These are phyloP conservation scores for Chaetogeoica ovagalla DNA, from an alignment of 2,888 invertebrate species.

Conservation along the genomic window DNA sequence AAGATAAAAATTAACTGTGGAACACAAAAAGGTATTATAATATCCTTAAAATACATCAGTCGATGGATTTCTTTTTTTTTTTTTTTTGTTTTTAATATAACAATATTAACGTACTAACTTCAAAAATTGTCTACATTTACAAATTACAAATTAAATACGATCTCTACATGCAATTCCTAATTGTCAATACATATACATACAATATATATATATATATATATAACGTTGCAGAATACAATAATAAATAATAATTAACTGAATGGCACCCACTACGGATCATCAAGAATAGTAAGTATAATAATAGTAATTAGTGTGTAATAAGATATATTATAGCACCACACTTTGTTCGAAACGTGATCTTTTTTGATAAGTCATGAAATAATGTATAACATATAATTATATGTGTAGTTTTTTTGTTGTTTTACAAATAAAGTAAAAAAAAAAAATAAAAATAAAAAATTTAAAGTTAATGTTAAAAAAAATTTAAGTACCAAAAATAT, in stretches of 20 bases:
- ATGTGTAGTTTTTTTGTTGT: too few relatives aligned
- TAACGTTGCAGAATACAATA: too few relatives aligned
- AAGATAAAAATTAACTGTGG: slow-evolving; percentile 36
- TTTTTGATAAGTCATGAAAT: too few relatives aligned
- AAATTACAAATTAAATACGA: slow-evolving; percentile 24
- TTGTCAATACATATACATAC: slow-evolving; percentile 5
- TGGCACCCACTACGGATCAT: too few relatives aligned
- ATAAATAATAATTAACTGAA: not conserved
- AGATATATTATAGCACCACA: not conserved
- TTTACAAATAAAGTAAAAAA: not conserved
- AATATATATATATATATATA: not conserved
- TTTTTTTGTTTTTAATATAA: slow-evolving; percentile 27
- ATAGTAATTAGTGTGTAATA: not conserved
- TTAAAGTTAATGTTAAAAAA: not conserved
- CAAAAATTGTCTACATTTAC: slow-evolving; percentile 43
- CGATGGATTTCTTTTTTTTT: slow-evolving; percentile 43
- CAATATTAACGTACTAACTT: slow-evolving; percentile 35
- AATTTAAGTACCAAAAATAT: slow-evolving; percentile 18
- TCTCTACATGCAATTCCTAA: slow-evolving; percentile 37
- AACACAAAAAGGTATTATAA: slow-evolving; percentile 50
- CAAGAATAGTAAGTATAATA: not conserved
- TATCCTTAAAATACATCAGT: slow-evolving; percentile 48
- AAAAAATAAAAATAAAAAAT: not conserved
- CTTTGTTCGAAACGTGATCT: not conserved
- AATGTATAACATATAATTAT: too few relatives aligned